These are phyloP conservation scores for Magallana nippona DNA, from an alignment of 2,888 invertebrate genomes.

Conservation along the genomic window DNA sequence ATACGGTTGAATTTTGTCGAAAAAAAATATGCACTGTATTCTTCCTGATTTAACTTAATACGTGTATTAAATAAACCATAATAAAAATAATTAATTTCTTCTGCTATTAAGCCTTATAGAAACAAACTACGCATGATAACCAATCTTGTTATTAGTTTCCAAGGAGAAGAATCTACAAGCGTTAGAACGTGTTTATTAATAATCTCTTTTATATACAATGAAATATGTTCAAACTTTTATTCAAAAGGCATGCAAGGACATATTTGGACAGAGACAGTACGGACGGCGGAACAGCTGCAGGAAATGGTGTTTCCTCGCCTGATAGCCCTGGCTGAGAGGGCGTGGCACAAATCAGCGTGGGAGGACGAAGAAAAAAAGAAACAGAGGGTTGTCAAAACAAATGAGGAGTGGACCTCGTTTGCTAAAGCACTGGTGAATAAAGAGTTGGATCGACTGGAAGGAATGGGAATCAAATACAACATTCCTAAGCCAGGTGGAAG, in stretches of 20 bases:
- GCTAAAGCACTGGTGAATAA: slow-evolving; percentile 64
- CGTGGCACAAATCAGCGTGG: slow-evolving; percentile 75
- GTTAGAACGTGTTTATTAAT: not conserved
- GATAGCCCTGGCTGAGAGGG: slow-evolving; percentile 74
- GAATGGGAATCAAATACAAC: slow-evolving; percentile 62
- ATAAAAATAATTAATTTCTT: no score
- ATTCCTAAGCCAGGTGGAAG: slow-evolving; percentile 70
- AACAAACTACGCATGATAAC: no score
- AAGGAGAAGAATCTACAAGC: no score
- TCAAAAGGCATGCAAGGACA: slow-evolving; percentile 72
- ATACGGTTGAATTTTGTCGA: no score
- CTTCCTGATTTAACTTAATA: no score
- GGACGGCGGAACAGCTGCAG: slow-evolving; percentile 56
- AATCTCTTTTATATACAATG: not conserved
- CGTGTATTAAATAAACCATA: no score
- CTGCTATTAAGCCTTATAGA: no score
- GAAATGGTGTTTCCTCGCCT: slow-evolving; percentile 71
- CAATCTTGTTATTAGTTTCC: no score
- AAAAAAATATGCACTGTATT: no score
- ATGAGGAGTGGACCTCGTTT: slow-evolving; percentile 67
- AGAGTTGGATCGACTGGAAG: slow-evolving; percentile 66
- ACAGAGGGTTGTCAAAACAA: slow-evolving; percentile 37
- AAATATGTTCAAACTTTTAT: not conserved
- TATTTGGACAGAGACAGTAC: slow-evolving; percentile 70
- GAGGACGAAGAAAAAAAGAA: slow-evolving; percentile 56